Evolutionary conservation across 1,140 invertebrate genomes (phyloP).

Genomic region (Hestina assimilis): DNA sequence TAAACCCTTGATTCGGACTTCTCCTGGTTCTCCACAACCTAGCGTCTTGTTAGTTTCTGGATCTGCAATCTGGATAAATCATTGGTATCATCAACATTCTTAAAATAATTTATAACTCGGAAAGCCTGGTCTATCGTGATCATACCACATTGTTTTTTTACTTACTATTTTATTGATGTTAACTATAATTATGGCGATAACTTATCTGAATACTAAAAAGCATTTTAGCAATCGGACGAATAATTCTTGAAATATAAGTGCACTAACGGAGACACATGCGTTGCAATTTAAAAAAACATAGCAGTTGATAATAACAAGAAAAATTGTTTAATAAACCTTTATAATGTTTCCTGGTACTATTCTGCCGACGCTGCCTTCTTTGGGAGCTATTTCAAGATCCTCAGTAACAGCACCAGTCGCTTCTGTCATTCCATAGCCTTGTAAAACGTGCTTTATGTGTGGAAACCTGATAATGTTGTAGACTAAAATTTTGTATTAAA

Average conservation of each 20-base stretch:
- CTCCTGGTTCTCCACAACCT: conserved; percentile 79
- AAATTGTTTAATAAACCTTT: conserved; percentile 42
- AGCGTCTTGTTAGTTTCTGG: conserved; percentile 78
- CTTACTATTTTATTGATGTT: too few relatives aligned
- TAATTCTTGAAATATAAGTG: too few relatives aligned
- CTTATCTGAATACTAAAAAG: too few relatives aligned
- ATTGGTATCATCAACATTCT: too few relatives aligned
- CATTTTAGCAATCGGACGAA: too few relatives aligned
- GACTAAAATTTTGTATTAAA: conserved; percentile 1
- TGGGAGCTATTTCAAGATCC: conserved; percentile 39
- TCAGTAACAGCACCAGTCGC: conserved; percentile 39
- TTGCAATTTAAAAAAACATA: too few relatives aligned
- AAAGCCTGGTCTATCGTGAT: too few relatives aligned
- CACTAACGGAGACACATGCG: too few relatives aligned
- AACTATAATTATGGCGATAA: too few relatives aligned
- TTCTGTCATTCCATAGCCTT: conserved; percentile 73
- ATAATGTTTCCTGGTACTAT: conserved; percentile 47
- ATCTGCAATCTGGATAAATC: conserved; percentile 76
- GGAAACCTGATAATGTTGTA: conserved; percentile 51
- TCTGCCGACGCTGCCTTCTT: conserved; percentile 55
- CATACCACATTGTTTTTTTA: too few relatives aligned
- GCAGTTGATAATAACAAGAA: neutral
- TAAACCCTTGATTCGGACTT: conserved; percentile 81
- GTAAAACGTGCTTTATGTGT: conserved; percentile 43
- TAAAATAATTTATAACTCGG: too few relatives aligned